These are phyloP conservation scores for Chrosomus eos DNA, from an alignment of 2,797 vertebrate species.

Conservation along the genomic window DNA sequence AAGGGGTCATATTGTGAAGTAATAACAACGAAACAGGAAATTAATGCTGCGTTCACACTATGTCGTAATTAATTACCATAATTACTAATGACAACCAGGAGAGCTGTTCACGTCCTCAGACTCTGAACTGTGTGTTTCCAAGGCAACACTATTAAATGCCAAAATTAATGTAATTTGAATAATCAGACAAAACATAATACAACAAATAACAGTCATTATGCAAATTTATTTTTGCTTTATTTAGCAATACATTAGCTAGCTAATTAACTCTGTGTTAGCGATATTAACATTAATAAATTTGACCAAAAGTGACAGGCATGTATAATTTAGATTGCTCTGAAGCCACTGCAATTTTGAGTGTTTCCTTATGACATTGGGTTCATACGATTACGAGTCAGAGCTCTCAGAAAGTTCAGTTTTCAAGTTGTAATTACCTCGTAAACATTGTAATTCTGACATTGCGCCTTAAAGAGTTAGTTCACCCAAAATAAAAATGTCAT, in stretches of 20 bases:
- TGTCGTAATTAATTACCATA: neutral
- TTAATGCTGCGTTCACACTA: neutral
- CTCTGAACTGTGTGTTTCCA: neutral
- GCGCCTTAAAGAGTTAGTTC: neutral
- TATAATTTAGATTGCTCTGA: neutral
- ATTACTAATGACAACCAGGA: neutral
- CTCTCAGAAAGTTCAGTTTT: neutral
- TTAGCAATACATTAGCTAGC: neutral
- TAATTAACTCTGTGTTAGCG: neutral
- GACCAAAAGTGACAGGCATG: too few relatives aligned
- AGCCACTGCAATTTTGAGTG: neutral
- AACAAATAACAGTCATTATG: neutral
- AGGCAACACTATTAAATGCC: neutral
- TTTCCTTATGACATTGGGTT: neutral
- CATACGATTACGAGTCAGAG: neutral
- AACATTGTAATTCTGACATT: neutral
- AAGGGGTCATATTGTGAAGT: slow-evolving; percentile 1
- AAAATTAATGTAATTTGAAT: neutral
- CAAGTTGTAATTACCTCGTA: neutral
- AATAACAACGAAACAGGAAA: neutral
- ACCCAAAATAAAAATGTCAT: neutral
- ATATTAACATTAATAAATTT: neutral
- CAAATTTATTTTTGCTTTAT: neutral
- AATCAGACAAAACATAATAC: neutral
- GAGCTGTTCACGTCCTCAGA: neutral